These are phyloP conservation scores for Muntiacus reevesi DNA, from an alignment of 2,113 vertebrate genomes.

Conservation along the genomic window DNA sequence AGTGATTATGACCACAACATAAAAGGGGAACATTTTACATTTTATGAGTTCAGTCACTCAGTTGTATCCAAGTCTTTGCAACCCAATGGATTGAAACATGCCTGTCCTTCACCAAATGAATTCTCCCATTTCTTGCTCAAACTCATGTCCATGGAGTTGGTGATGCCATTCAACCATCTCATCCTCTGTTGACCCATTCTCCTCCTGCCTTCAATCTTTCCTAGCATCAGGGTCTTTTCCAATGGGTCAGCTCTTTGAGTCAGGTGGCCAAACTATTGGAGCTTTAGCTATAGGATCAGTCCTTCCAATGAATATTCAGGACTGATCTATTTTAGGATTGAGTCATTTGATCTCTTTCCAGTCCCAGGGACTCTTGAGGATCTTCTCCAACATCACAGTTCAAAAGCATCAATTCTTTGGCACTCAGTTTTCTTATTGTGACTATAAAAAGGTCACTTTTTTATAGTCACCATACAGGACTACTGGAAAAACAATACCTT, in stretches of 20 bases:
- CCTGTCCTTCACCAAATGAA: background rate
- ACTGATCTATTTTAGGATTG: background rate
- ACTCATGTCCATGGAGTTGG: background rate
- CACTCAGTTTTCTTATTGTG: background rate
- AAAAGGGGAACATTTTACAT: background rate
- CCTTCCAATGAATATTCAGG: background rate
- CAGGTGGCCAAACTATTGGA: background rate
- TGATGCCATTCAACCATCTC: background rate
- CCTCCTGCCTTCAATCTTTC: background rate
- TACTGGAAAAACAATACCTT: background rate
- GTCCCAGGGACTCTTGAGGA: background rate
- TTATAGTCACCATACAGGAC: background rate
- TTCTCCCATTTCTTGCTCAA: background rate
- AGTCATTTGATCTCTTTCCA: background rate
- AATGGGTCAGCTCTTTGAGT: background rate
- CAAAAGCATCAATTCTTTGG: background rate
- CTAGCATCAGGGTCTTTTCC: background rate
- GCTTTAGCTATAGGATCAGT: background rate
- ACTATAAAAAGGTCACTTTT: background rate
- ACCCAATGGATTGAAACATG: background rate
- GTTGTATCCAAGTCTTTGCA: background rate
- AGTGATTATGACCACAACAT: background rate
- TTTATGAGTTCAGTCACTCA: background rate
- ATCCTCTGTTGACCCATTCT: background rate
- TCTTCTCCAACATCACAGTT: background rate